These are phyloP conservation scores for Cyrtodaria siliqua DNA, from an alignment of 2,888 invertebrate species.

Conservation along the genomic window DNA sequence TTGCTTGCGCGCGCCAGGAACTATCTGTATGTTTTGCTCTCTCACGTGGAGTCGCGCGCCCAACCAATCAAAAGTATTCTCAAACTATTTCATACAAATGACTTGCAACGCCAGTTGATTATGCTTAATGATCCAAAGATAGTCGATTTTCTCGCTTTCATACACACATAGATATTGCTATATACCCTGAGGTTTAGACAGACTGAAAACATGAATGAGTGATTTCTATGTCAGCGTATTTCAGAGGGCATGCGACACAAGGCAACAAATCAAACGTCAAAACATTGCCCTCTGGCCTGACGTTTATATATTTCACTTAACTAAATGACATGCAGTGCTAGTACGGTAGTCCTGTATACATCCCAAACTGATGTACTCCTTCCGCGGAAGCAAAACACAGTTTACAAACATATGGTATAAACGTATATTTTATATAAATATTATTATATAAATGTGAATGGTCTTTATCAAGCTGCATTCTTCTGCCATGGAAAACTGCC, in stretches of 20 bases:
- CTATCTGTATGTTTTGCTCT: background rate
- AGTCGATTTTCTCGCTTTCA: too few species aligned
- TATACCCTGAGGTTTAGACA: background rate
- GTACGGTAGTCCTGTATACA: too few species aligned
- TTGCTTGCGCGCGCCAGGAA: slow-evolving; percentile 37
- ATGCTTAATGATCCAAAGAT: slow-evolving; percentile 4
- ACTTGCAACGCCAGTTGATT: slow-evolving; percentile 12
- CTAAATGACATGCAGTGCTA: too few species aligned
- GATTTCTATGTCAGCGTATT: background rate
- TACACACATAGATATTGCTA: background rate
- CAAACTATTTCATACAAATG: background rate
- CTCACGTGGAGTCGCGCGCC: slow-evolving; percentile 10
- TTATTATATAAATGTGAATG: too few species aligned
- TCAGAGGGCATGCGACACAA: background rate
- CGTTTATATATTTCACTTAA: slow-evolving; percentile 10
- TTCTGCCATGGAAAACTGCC: slow-evolving; percentile 22
- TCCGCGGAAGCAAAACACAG: too few species aligned
- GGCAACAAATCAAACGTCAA: slow-evolving; percentile 14
- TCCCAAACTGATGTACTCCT: too few species aligned
- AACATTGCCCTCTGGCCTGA: slow-evolving; percentile 6
- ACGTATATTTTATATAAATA: too few species aligned
- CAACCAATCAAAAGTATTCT: background rate
- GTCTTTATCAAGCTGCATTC: too few species aligned
- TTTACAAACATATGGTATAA: too few species aligned
- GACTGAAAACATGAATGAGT: background rate